A percentile compares a stretch with the other conserved stretches of the same genome.
These are phyloP conservation scores for Ornithoptera alexandrae DNA, from an alignment of 2,888 invertebrate genomes.

Conservation along the genomic window DNA sequence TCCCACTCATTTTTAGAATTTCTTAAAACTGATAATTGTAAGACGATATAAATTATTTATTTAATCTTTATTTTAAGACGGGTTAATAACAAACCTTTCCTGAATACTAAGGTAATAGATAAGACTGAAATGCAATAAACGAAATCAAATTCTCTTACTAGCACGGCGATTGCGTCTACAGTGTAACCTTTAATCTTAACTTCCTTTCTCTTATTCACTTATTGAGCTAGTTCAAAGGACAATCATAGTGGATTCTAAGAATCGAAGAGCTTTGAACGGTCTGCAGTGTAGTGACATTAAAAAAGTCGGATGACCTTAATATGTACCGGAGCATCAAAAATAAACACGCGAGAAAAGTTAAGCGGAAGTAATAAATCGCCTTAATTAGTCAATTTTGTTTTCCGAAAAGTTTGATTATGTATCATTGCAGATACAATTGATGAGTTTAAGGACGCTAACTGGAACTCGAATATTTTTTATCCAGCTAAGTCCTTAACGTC, in stretches of 20 bases:
- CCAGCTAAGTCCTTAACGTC: neutral
- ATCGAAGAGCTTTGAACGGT: conserved; percentile 55
- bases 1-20: too few species aligned
- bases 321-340: conserved; percentile 48
- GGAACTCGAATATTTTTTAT: neutral
- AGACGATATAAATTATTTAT: too few species aligned
- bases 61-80: too few species aligned
- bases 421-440: conserved; percentile 50
- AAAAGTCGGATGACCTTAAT: conserved; percentile 54
- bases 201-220: conserved; percentile 36
- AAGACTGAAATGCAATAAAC: neutral
- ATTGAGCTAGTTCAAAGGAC: conserved; percentile 55
- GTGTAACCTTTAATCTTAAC: conserved; percentile 37
- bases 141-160: neutral
- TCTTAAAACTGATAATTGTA: too few species aligned
- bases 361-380: conserved; percentile 71
- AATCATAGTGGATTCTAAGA: conserved; percentile 41
- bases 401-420: conserved; percentile 67
- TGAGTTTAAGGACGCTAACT: conserved; percentile 28
- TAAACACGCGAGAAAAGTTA: conserved; percentile 57
- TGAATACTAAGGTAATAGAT: too few species aligned
- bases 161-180: conserved; percentile 5
- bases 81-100: too few species aligned
- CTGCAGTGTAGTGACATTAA: conserved; percentile 47
- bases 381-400: conserved; percentile 74